Evolutionary conservation across 2,113 vertebrate genomes (phyloP).

Genomic region (Gorsachius goisagi): DNA sequence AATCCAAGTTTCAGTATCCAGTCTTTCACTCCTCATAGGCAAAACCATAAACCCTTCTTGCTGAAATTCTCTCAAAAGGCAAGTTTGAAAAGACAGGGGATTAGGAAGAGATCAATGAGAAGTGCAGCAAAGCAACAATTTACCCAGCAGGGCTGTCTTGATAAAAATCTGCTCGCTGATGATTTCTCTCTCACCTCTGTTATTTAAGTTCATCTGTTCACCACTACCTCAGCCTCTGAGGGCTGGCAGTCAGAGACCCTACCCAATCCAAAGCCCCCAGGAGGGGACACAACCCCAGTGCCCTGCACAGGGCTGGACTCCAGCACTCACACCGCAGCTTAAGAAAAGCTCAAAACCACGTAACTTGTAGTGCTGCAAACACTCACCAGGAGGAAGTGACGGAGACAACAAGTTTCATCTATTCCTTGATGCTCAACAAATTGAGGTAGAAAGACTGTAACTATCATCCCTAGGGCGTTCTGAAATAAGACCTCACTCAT

Average conservation of each 20-base stretch:
- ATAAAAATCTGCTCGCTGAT: neutral
- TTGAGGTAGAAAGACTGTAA: neutral
- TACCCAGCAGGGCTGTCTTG: constrained; percentile 28
- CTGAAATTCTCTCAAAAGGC: constrained; percentile 24
- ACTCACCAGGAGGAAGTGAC: neutral
- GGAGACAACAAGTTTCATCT: neutral
- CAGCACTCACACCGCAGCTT: accelerated
- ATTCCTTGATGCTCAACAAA: neutral
- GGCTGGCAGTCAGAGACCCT: neutral
- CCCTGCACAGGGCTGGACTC: accelerated
- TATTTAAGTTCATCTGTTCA: neutral
- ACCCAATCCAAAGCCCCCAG: neutral
- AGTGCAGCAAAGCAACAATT: constrained; percentile 12
- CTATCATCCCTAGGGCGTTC: neutral
- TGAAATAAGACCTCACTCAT: neutral
- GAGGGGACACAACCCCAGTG: neutral
- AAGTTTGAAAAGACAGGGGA: constrained; percentile 1
- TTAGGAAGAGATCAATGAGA: constrained; percentile 18
- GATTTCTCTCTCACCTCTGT: constrained; percentile 23
- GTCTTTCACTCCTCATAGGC: neutral
- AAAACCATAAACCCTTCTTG: neutral
- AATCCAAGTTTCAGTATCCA: neutral
- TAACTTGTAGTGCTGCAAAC: neutral
- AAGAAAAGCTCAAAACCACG: neutral
- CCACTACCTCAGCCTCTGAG: neutral